These are phyloP conservation scores for Harmothoe impar DNA, from an alignment of 2,888 invertebrate species.

Conservation along the genomic window DNA sequence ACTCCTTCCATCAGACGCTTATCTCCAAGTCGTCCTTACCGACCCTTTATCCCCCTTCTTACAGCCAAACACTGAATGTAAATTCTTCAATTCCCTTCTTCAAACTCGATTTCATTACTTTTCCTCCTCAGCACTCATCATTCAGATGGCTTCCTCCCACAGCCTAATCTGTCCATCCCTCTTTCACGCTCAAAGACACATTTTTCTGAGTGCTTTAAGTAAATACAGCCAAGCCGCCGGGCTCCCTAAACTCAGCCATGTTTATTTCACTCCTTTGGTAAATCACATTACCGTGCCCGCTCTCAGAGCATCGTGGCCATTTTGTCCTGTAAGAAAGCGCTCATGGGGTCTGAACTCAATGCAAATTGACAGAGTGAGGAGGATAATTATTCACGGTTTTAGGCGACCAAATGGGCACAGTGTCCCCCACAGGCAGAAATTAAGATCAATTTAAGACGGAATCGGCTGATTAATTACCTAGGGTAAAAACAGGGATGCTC, in stretches of 20 bases:
- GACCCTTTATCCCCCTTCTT: not conserved
- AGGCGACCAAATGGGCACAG: not conserved
- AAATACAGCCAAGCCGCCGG: not conserved
- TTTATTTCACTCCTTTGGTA: not conserved
- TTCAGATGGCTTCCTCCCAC: not conserved
- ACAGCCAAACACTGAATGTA: too few relatives aligned
- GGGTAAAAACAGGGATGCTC: not conserved
- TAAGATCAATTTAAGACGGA: constrained; percentile 44
- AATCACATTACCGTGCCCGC: constrained; percentile 17
- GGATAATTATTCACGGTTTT: constrained; percentile 48
- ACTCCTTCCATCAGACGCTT: not conserved
- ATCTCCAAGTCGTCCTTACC: not conserved
- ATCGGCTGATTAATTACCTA: constrained; percentile 55
- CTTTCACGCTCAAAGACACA: not conserved
- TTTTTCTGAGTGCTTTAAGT: not conserved
- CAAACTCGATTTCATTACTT: not conserved
- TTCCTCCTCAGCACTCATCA: not conserved
- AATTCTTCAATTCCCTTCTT: not conserved
- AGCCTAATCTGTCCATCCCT: not conserved
- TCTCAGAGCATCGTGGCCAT: constrained; percentile 5
- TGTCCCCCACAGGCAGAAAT: constrained; percentile 31
- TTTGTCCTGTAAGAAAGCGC: not conserved
- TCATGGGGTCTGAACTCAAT: constrained; percentile 43
- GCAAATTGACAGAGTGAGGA: constrained; percentile 51
- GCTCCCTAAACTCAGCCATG: not conserved